phyloP scores from a whole-genome alignment of 1,140 invertebrate genomes.

The Drosophila pandora region DNA sequence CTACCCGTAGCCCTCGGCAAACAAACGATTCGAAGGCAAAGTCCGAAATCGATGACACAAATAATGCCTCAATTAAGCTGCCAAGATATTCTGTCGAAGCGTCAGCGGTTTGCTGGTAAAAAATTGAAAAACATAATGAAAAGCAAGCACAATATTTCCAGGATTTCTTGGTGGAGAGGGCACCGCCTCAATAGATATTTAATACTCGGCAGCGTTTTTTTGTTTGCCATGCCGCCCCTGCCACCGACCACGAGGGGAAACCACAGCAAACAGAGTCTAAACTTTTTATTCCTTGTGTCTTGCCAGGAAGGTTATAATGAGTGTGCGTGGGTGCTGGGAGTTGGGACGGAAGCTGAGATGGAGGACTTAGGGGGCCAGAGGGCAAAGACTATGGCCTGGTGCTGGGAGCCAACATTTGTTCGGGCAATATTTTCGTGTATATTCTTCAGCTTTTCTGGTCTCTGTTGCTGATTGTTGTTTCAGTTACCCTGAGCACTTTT shows the following conservation, averaged over 20 bases:
- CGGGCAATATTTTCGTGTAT: constrained; percentile 72
- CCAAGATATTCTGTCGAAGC: constrained; percentile 19
- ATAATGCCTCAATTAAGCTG: constrained; percentile 76
- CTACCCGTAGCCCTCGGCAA: background rate
- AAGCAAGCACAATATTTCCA: constrained; percentile 63
- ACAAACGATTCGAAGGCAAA: constrained; percentile 15
- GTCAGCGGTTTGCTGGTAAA: constrained; percentile 14
- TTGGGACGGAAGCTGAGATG: background rate
- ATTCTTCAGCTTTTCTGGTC: constrained; percentile 69
- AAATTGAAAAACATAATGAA: constrained; percentile 62
- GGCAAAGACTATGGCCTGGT: background rate
- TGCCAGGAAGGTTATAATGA: constrained; percentile 60
- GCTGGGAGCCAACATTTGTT: constrained; percentile 60
- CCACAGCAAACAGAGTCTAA: constrained; percentile 67
- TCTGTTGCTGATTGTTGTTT: constrained; percentile 66
- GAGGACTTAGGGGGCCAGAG: background rate
- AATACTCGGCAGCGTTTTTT: constrained; percentile 69
- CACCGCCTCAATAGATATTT: constrained; percentile 71
- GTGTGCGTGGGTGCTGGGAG: constrained; percentile 16
- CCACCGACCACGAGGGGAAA: constrained; percentile 35
- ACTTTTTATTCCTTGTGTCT: constrained; percentile 44
- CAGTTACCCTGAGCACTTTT: background rate
- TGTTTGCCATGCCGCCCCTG: constrained; percentile 26
- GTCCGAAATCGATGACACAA: constrained; percentile 74
- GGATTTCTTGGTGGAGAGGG: constrained; percentile 23